Conservation (phyloP, 2,888 invertebrate genomes). For the Euclidia mi region DNA sequence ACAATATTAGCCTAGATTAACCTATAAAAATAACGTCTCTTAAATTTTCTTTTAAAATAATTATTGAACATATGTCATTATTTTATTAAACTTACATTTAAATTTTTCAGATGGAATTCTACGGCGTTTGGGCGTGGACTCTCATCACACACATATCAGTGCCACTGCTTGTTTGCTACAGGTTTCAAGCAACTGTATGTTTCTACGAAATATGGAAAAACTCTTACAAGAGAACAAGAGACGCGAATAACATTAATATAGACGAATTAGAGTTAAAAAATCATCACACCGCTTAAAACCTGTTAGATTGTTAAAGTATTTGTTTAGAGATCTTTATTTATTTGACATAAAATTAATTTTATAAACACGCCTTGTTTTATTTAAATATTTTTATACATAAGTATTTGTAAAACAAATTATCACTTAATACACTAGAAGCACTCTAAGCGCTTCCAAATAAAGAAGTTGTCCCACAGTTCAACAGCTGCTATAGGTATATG, state of each 20-base stretch:
- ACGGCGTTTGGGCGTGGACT: conserved; percentile 94
- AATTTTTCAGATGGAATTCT: conserved; percentile 89
- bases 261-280: conserved; percentile 83
- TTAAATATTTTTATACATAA: no score
- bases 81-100: background rate
- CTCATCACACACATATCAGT: conserved; percentile 93
- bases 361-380: no score
- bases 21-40: no score
- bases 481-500: no score
- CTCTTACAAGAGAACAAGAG: conserved; percentile 91
- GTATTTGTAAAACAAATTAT: no score
- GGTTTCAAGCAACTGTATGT: conserved; percentile 94
- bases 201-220: conserved; percentile 94
- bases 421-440: no score
- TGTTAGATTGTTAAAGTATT: background rate
- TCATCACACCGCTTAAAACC: conserved; percentile 72
- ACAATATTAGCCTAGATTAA: no score
- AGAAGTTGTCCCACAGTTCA: no score
- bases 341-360: no score
- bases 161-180: conserved; percentile 92
- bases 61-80: background rate
- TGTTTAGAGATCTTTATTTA: background rate
- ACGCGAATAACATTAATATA: conserved; percentile 51
- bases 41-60: no score
- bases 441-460: no score